These are phyloP conservation scores for Enteromius thamalakanensis DNA, from an alignment of 2,797 vertebrate genomes.

Conservation along the genomic window DNA sequence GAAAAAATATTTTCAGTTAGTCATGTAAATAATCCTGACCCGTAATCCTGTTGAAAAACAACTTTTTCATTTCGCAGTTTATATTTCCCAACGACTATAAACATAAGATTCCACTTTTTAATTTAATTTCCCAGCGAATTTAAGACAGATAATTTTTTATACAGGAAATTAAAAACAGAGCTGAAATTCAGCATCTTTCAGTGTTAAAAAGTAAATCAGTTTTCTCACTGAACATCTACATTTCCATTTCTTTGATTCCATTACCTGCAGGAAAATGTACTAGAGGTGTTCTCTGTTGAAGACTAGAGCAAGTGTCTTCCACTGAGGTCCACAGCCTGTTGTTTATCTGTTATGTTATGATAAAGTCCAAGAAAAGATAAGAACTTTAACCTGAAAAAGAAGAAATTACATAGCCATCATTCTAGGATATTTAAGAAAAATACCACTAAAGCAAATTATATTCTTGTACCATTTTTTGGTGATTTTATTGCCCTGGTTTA, in stretches of 20 bases:
- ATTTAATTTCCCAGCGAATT: background rate
- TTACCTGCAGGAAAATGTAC: background rate
- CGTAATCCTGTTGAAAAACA: background rate
- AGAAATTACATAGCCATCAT: background rate
- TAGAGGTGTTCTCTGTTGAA: background rate
- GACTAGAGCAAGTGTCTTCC: background rate
- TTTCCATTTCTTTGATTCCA: background rate
- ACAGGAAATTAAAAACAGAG: background rate
- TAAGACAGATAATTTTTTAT: background rate
- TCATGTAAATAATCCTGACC: background rate
- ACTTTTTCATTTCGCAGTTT: background rate
- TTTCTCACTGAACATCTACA: background rate
- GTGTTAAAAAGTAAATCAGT: background rate
- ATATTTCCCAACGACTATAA: background rate
- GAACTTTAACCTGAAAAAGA: slow-evolving; percentile 19
- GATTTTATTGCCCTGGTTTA: background rate
- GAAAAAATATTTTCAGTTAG: background rate
- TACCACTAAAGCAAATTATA: background rate
- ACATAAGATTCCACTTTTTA: background rate
- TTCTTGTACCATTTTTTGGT: background rate
- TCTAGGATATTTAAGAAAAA: background rate
- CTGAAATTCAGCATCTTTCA: background rate
- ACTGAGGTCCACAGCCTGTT: slow-evolving; percentile 4
- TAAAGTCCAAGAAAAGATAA: background rate
- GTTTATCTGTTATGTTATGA: background rate